Base-by-base conservation (phyloP, 2,113 vertebrate genomes). In the Panthera uncia region DNA sequence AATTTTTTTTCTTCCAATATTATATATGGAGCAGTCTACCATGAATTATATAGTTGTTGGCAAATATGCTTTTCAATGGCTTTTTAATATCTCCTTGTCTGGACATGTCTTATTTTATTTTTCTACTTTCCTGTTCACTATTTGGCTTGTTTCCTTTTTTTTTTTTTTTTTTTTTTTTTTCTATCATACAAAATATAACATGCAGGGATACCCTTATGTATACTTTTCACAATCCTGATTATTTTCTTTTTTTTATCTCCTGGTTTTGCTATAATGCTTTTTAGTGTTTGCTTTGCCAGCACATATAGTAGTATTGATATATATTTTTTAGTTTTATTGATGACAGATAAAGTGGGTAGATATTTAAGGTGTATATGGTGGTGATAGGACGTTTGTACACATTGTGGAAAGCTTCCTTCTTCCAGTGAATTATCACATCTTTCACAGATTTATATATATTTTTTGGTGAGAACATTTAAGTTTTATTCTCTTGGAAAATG, bases 71-170 rank as follows among this genome's bases (percentile, higher is more conserved):
- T 93, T 86, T 63, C 66, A 82, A 27, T 66, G 45, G 9, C 69
- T 63, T 88, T 33, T 38, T 63, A 48, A 38, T 48, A 41, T 73
- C 38, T 89, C n/a, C 11, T 38, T 74, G 81, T 50, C 74, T 90
- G n/a, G 29, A 50, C 57, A 27, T 78, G 16, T 65, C 48, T 76
- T 85, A 13, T 19, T 92, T 68, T 79, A 23, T 65, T 84, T 93
- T 33, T 31, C 38, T 12, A 63, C 31, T 71, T 21, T n/a, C 12
- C 7, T 85, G 8, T 81, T 65, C 16, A 55, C 66, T 6, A 10
- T 78, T 94, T 85, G 45, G n/a, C 27, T 82, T 91, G 25, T 96
- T 95, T 38, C 48, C 19, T 82, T 78, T 91, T 15, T 45, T 65
- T 69, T 71, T 52, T 52, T 13, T 52, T 50, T 89, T 76, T 88